Evolutionary conservation across 2,888 invertebrate species (phyloP), one percentile per base, ranked within the genome.

Genomic region (Mesorhabditis sp.): DNA sequence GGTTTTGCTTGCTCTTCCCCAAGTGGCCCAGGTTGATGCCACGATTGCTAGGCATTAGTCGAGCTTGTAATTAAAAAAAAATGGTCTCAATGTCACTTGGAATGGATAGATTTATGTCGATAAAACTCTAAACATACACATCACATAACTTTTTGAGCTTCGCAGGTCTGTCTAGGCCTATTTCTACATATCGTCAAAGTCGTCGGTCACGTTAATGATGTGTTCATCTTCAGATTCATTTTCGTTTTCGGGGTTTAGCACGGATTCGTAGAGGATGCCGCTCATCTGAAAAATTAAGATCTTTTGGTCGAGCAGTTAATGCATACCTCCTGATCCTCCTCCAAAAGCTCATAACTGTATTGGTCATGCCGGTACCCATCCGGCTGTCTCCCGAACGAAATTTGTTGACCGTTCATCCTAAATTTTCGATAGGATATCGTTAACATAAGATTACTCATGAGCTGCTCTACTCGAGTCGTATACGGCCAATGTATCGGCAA

Each of bases 1-100:
- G 87, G 89, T 97, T 63, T 95, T 93, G 87, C 88, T 96, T 70
- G 89, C 91, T 1, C 88, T 95, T 41, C 95, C 97, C 0, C 91
- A 91, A 82, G 88, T 99, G 44, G 90, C 90, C 72, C 96, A 98
- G 87, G 92, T 98, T 80, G 98, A 98, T 89, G 97, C 97, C 6
- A 96, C 76, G 13, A 68, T 72, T 50, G 58, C 28, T 28, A 28
- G 28, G 28, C 28, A 28, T 28, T 28, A 28, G 28, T 28, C 28
- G 28, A 28, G 28, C 28, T 28, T 28, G 28, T 2, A 28, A 28
- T 28, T 28, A 28, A 28, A 28, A 28, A 28, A 28, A 28, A 28
- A 28, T 28, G 28, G 28, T 28, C 28, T 28, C 28, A 28, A 28
- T 28, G 28, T 28, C 28, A 28, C 28, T 28, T 28, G 28, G 28